A percentile compares a stretch with the other conserved stretches of the same genome.
phyloP scores from a whole-genome alignment of 2,113 vertebrate species.

The Chaenogobius annularis region DNA sequence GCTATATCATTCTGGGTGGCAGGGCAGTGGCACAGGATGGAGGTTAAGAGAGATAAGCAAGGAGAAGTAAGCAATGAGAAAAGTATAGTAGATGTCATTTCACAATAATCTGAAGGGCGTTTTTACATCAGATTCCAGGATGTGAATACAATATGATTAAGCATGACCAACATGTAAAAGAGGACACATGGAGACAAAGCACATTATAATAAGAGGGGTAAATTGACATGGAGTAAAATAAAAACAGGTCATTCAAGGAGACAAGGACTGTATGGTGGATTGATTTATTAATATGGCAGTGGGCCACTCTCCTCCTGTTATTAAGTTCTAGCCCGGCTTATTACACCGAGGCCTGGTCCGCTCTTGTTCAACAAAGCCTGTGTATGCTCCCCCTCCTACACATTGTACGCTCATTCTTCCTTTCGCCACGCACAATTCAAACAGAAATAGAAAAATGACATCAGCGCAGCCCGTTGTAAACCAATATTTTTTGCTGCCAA shows the following conservation, averaged over 20 bases:
- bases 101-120: neutral
- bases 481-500: conserved; percentile 36
- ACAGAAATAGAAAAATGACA: conserved; percentile 54
- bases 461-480: conserved; percentile 40
- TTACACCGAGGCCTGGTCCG: conserved; percentile 37
- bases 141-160: neutral
- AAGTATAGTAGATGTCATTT: too few relatives aligned
- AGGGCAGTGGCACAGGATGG: conserved; percentile 12
- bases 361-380: conserved; percentile 37
- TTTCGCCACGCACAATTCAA: conserved; percentile 37
- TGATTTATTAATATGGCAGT: conserved; percentile 55
- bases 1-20: conserved; percentile 16
- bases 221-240: conserved; percentile 22
- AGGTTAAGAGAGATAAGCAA: neutral
- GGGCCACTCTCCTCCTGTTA: conserved; percentile 53
- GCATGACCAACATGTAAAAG: neutral
- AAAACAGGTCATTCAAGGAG: conserved; percentile 66
- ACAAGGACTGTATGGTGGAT: conserved; percentile 51
- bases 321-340: conserved; percentile 49
- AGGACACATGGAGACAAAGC: conserved; percentile 12
- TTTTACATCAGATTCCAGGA: neutral
- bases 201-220: conserved; percentile 2
- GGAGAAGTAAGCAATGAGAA: too few relatives aligned
- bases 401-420: conserved; percentile 41
- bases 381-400: conserved; percentile 35